These are phyloP conservation scores for Ptychochromis oligacanthus DNA, from an alignment of 2,113 vertebrate genomes.

Conservation along the genomic window DNA sequence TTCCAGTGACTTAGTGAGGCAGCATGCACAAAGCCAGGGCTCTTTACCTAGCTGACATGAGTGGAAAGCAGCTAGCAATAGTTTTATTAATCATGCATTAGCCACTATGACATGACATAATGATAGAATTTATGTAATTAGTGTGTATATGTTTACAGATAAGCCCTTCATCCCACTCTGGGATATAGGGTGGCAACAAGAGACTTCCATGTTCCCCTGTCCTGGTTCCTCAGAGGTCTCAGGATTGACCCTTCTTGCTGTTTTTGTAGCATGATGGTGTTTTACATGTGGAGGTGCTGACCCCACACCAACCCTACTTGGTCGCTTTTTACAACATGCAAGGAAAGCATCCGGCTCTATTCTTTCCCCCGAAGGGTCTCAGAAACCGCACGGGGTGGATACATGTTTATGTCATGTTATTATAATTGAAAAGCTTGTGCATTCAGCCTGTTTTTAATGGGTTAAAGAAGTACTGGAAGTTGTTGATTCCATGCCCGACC, in stretches of 20 bases:
- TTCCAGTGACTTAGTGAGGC: background rate
- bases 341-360: no score
- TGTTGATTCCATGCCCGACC: background rate
- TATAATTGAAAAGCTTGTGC: background rate
- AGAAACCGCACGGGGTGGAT: no score
- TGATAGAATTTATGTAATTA: background rate
- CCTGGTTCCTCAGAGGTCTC: no score
- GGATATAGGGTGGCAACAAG: no score
- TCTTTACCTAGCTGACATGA: background rate
- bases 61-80: background rate
- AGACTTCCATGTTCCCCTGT: no score
- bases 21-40: background rate
- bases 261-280: no score
- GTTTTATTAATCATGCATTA: background rate
- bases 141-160: background rate
- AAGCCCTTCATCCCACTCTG: no score
- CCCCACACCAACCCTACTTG: no score
- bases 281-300: no score
- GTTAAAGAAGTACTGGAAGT: background rate
- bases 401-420: background rate
- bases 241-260: no score
- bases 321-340: no score
- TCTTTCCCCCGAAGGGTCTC: no score
- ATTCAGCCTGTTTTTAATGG: background rate
- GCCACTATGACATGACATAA: background rate